Evolutionary conservation across 2,113 vertebrate genomes (phyloP).

Genomic region (Motacilla alba): DNA sequence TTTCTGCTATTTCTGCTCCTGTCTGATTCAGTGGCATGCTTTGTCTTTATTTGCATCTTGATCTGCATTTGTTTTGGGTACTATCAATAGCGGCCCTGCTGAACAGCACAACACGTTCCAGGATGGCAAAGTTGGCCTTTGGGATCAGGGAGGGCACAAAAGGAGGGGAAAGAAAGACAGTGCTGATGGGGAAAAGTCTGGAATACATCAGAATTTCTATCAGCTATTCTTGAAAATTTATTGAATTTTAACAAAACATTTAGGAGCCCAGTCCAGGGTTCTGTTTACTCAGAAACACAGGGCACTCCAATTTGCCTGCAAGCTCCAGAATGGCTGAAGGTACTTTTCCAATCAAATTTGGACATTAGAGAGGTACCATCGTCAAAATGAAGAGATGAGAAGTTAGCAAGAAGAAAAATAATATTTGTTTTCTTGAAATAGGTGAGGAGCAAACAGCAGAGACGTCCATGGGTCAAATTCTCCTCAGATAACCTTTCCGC

Average conservation of each 20-base stretch:
- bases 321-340: background rate
- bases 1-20: background rate
- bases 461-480: background rate
- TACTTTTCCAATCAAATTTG: background rate
- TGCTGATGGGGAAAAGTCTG: background rate
- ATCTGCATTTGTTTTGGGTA: background rate
- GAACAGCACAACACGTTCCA: background rate
- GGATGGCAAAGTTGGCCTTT: background rate
- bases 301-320: background rate
- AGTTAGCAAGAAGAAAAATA: background rate
- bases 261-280: background rate
- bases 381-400: background rate
- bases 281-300: background rate
- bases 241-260: background rate
- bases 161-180: background rate
- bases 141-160: background rate
- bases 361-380: background rate
- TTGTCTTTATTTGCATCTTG: background rate
- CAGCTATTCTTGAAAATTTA: background rate
- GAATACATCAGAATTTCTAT: background rate
- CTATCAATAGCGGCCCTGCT: background rate
- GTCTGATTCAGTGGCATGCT: background rate
- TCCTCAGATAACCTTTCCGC: background rate
- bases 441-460: background rate
- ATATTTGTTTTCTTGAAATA: background rate